Conservation (phyloP, 2,888 invertebrate genomes). For the Melanostoma mellinum region DNA sequence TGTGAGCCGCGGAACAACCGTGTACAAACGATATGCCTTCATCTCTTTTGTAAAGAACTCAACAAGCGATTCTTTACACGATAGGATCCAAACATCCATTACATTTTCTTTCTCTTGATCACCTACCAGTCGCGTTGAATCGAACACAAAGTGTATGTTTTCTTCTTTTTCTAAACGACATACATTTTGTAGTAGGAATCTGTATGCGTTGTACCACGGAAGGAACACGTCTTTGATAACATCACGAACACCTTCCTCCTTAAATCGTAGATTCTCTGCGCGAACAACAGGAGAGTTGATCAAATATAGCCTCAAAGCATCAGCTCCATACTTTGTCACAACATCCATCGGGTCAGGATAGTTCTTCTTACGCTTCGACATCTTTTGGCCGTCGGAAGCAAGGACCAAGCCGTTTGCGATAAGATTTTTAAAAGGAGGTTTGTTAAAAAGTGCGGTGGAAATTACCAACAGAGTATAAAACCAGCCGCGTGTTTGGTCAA, state of each 20-base stretch:
- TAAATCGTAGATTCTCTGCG: constrained; percentile 97
- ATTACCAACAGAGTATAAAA: constrained; percentile 99
- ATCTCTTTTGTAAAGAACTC: constrained; percentile 95
- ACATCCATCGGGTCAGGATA: constrained; percentile 98
- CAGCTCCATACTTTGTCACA: constrained; percentile 96
- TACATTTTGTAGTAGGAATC: constrained; percentile 97
- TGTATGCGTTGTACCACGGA: constrained; percentile 97
- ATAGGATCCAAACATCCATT: constrained; percentile 98
- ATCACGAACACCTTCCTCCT: constrained; percentile 98
- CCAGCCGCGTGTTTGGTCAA: constrained; percentile 99
- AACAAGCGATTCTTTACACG: constrained; percentile 96
- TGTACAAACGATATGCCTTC: constrained; percentile 96
- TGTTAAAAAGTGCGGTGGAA: constrained; percentile 96
- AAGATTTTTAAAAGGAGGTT: constrained; percentile 98
- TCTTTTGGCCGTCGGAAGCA: constrained; percentile 99
- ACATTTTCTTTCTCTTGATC: constrained; percentile 81
- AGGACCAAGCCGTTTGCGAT: constrained; percentile 97
- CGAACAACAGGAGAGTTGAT: constrained; percentile 99
- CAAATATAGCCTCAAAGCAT: constrained; percentile 96
- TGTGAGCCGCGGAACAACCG: constrained; percentile 95
- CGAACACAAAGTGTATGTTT: constrained; percentile 83
- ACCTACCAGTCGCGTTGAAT: constrained; percentile 81
- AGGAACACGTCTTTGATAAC: constrained; percentile 98
- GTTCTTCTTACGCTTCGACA: constrained; percentile 99
- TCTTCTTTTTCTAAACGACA: constrained; percentile 90